Percentiles rank a stretch among this genome's conserved stretches.
These are phyloP conservation scores for Coracias cyanogaster DNA, from an alignment of 2,797 vertebrate species.

Conservation along the genomic window DNA sequence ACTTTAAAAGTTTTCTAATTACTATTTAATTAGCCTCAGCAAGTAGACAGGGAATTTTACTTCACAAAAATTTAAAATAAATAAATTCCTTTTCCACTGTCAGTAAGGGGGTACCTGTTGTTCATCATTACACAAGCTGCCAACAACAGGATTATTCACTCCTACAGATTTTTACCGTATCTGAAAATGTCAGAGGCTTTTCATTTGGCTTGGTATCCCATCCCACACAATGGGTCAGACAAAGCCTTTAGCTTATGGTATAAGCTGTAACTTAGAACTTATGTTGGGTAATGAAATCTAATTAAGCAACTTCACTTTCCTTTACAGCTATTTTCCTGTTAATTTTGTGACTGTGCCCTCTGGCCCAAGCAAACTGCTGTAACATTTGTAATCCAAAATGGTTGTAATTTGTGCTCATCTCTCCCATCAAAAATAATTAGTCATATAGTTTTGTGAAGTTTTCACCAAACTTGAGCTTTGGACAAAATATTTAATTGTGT, in stretches of 20 bases:
- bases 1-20: not conserved
- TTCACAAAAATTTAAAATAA: not conserved
- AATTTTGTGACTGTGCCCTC: conserved; percentile 38
- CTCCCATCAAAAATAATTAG: conserved; percentile 49
- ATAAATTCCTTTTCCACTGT: not conserved
- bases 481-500: not conserved
- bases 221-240: conserved; percentile 45
- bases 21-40: not conserved
- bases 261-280: conserved; percentile 1
- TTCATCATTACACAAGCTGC: not conserved
- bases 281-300: conserved; percentile 9
- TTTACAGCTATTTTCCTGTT: conserved; percentile 38
- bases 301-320: conserved; percentile 40
- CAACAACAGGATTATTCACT: conserved; percentile 7
- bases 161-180: conserved; percentile 10
- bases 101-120: not conserved
- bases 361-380: conserved; percentile 51
- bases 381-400: conserved; percentile 31
- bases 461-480: not conserved
- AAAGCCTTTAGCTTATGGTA: conserved; percentile 8
- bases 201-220: not conserved
- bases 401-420: not conserved
- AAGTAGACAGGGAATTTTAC: not conserved
- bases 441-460: conserved; percentile 4
- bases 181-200: conserved; percentile 35